A percentile compares a stretch with the other conserved stretches of the same genome.
phyloP scores from a whole-genome alignment of 2,113 vertebrate genomes.

The Pangasianodon gigas region DNA sequence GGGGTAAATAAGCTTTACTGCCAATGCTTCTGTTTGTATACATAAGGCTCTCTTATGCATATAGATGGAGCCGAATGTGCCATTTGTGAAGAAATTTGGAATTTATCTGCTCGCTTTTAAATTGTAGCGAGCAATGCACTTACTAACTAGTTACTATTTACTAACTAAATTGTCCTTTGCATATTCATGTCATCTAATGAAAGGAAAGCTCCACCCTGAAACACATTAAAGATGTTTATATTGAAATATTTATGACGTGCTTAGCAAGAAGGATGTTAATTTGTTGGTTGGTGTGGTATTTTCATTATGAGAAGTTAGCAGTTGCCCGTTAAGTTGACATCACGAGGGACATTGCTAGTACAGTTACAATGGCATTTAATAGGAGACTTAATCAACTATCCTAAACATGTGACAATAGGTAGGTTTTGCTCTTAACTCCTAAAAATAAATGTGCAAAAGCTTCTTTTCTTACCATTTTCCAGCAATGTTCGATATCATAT shows the following conservation, averaged over 20 bases:
- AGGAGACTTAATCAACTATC: no score
- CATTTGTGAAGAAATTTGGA: not conserved
- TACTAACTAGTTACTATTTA: not conserved
- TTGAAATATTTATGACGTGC: not conserved
- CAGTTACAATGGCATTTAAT: no score
- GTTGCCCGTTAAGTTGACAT: not conserved
- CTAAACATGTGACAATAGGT: not conserved
- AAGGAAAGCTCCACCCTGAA: not conserved
- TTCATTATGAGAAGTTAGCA: not conserved
- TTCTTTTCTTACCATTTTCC: not conserved
- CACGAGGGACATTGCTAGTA: not conserved
- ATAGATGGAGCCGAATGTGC: not conserved
- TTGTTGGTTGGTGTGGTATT: not conserved
- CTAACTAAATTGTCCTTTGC: not conserved
- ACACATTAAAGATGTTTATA: not conserved
- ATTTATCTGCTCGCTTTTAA: not conserved
- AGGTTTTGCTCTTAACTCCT: not conserved
- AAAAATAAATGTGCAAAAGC: not conserved
- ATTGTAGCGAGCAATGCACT: not conserved
- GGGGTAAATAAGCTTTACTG: slow-evolving; percentile 73
- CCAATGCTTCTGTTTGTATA: not conserved
- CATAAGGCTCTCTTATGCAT: not conserved
- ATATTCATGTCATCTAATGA: not conserved
- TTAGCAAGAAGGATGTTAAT: not conserved
- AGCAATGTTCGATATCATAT: not conserved